phyloP scores from a whole-genome alignment of 2,888 invertebrate genomes.

The Ophioninae sp. region DNA sequence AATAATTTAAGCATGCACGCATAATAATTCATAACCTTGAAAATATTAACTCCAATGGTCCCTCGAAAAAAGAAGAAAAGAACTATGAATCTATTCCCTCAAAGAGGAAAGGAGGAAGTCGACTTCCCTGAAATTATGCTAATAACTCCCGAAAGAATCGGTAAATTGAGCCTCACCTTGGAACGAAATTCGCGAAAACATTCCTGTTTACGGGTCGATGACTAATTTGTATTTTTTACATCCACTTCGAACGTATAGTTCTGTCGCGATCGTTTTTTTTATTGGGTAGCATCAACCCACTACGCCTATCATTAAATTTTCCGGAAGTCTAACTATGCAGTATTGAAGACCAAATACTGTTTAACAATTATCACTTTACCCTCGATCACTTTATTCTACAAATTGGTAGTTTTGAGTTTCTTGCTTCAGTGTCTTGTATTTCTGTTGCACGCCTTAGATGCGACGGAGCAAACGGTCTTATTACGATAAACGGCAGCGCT shows the following conservation, averaged over 20 bases:
- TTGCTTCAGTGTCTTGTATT: background rate
- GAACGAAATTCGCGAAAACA: background rate
- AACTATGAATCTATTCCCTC: background rate
- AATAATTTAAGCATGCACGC: background rate
- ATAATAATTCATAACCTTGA: background rate
- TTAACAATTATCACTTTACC: background rate
- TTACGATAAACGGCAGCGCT: slow-evolving; percentile 90
- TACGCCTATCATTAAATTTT: no score
- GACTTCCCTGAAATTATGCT: slow-evolving; percentile 47
- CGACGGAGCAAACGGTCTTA: slow-evolving; percentile 86
- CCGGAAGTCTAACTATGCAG: no score
- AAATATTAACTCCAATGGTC: background rate
- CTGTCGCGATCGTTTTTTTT: no score
- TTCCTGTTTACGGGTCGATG: background rate
- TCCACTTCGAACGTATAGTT: no score
- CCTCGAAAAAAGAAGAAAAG: background rate
- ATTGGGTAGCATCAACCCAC: no score
- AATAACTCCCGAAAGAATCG: slow-evolving; percentile 4
- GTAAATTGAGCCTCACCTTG: background rate
- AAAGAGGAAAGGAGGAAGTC: slow-evolving; percentile 1
- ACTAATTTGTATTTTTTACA: background rate
- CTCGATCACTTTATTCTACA: background rate
- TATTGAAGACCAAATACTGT: background rate
- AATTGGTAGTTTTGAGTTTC: background rate
- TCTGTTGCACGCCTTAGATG: slow-evolving; percentile 82